These are phyloP conservation scores for Melieria picta DNA, from an alignment of 2,888 invertebrate genomes.

Conservation along the genomic window DNA sequence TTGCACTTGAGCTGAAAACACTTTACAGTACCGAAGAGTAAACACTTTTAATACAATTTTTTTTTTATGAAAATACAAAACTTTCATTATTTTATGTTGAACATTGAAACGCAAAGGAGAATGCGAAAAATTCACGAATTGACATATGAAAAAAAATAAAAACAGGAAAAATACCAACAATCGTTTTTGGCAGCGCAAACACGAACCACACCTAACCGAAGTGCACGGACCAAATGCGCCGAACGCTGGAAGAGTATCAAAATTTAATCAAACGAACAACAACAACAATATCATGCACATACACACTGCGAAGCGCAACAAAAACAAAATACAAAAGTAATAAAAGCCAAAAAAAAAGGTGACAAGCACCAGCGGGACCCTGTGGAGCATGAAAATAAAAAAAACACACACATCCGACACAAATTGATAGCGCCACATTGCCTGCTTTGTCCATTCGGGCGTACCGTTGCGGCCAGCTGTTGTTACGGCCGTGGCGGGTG, in stretches of 20 bases:
- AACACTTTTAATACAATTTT: too few species aligned
- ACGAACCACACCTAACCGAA: slow-evolving; percentile 19
- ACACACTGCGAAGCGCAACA: slow-evolving; percentile 3
- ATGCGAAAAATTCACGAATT: not conserved
- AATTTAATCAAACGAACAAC: slow-evolving; percentile 14
- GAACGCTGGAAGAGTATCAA: slow-evolving; percentile 1
- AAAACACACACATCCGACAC: not conserved
- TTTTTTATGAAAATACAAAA: too few species aligned
- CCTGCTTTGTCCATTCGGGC: not conserved
- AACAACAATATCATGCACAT: slow-evolving; percentile 4
- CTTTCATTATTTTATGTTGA: too few species aligned
- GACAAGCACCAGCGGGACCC: not conserved
- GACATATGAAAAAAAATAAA: not conserved
- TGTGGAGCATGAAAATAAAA: slow-evolving; percentile 4
- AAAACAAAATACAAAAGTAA: slow-evolving; percentile 2
- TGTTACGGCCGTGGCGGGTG: not conserved
- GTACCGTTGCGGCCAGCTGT: not conserved
- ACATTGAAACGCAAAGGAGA: too few species aligned
- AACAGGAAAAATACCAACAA: not conserved
- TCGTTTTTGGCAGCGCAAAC: slow-evolving; percentile 9
- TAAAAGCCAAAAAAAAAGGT: slow-evolving; percentile 9
- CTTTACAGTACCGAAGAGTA: too few species aligned
- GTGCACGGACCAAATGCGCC: slow-evolving; percentile 2
- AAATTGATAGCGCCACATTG: not conserved
- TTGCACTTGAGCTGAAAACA: too few species aligned